phyloP scores from a whole-genome alignment of 2,888 invertebrate species.

The Lordiphosa andalusiaca region DNA sequence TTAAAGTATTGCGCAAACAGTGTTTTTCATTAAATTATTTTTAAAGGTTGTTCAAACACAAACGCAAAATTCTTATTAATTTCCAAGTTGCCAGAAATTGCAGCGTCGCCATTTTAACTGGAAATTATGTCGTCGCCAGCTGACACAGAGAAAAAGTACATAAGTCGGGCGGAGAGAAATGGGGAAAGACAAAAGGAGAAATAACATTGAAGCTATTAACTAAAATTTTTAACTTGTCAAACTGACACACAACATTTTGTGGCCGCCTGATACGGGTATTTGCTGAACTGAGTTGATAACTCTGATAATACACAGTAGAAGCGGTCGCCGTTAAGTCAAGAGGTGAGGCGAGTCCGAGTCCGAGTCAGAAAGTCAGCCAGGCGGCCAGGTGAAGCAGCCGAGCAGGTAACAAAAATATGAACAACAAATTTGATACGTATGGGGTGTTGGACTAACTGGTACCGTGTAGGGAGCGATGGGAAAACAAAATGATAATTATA shows the following conservation, averaged over 20 bases:
- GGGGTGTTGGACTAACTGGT: not conserved
- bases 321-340: constrained; percentile 59
- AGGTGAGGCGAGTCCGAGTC: constrained; percentile 36
- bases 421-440: not conserved
- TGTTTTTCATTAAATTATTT: constrained; percentile 30
- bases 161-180: constrained; percentile 20
- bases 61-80: constrained; percentile 51
- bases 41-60: constrained; percentile 27
- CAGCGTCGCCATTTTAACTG: constrained; percentile 68
- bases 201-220: constrained; percentile 16
- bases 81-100: constrained; percentile 40
- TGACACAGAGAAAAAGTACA: constrained; percentile 38
- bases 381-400: constrained; percentile 45
- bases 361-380: not conserved
- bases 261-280: constrained; percentile 32
- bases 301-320: constrained; percentile 36
- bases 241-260: constrained; percentile 42
- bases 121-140: constrained; percentile 57
- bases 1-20: constrained; percentile 57
- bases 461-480: not conserved
- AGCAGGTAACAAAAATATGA: constrained; percentile 49
- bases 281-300: constrained; percentile 46
- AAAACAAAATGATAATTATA: no score
- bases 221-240: constrained; percentile 31
- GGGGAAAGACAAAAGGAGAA: constrained; percentile 13